A percentile compares a stretch with the other conserved stretches of the same genome.
Conservation (phyloP, 2,113 vertebrate genomes). For the Otocyon megalotis region DNA sequence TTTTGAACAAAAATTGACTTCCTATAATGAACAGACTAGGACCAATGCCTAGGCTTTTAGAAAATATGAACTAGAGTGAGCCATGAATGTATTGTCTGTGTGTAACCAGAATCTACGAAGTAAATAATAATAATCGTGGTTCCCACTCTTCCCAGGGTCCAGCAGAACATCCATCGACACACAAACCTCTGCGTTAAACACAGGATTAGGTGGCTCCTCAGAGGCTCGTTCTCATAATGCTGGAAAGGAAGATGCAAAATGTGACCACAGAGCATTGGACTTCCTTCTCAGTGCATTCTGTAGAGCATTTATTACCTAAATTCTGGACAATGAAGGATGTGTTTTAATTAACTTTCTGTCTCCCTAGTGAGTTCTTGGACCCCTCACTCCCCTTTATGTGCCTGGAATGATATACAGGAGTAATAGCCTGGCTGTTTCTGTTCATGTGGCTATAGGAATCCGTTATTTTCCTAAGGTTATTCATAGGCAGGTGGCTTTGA, state of each 20-base stretch:
- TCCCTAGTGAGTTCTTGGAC: slow-evolving; percentile 65
- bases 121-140: slow-evolving; percentile 17
- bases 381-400: slow-evolving; percentile 21
- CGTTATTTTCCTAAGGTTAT: slow-evolving; percentile 61
- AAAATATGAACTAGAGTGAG: not conserved
- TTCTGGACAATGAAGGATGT: slow-evolving; percentile 72
- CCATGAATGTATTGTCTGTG: not conserved
- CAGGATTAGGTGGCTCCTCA: not conserved
- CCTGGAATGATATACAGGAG: slow-evolving; percentile 63
- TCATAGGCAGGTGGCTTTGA: slow-evolving; percentile 38
- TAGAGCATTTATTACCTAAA: slow-evolving; percentile 70
- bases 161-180: not conserved
- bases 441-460: not conserved
- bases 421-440: slow-evolving; percentile 54
- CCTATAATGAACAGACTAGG: slow-evolving; percentile 8
- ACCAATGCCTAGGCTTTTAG: not conserved
- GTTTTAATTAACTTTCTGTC: slow-evolving; percentile 79
- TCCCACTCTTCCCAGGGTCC: not conserved
- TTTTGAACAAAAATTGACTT: slow-evolving; percentile 67
- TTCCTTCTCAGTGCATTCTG: slow-evolving; percentile 8
- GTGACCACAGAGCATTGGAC: slow-evolving; percentile 13
- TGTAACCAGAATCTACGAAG: slow-evolving; percentile 2
- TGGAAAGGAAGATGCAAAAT: slow-evolving; percentile 53
- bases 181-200: slow-evolving; percentile 18
- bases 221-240: slow-evolving; percentile 40